Conservation (phyloP, 2,888 invertebrate species). For the Tromatobia lineatoria region DNA sequence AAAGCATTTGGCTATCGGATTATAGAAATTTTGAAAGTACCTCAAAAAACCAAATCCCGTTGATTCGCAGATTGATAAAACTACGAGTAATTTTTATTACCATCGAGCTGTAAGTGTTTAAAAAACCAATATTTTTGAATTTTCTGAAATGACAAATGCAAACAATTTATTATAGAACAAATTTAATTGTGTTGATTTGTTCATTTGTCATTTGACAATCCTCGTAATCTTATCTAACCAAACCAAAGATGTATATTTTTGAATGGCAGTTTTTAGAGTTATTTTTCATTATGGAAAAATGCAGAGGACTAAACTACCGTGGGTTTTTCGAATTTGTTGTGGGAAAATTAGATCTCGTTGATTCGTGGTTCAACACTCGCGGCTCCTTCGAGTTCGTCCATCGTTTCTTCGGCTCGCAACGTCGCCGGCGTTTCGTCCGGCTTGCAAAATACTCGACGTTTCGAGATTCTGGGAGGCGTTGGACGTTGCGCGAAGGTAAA, state of each 20-base stretch:
- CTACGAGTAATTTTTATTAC: background rate
- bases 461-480: constrained; percentile 2
- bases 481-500: constrained; percentile 34
- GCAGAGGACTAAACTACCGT: background rate
- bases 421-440: constrained; percentile 1
- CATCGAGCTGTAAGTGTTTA: background rate
- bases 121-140: background rate
- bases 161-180: background rate
- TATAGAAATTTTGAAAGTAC: background rate
- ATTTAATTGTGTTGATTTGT: background rate
- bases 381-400: constrained; percentile 16
- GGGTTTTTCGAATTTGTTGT: background rate
- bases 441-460: constrained; percentile 17
- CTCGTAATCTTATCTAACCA: too few relatives aligned
- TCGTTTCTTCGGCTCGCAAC: constrained; percentile 3
- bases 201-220: background rate
- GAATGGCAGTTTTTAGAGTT: background rate
- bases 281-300: background rate
- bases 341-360: constrained; percentile 9
- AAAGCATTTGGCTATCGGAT: background rate
- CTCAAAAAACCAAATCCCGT: background rate
- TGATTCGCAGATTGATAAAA: background rate
- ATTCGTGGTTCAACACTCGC: constrained; percentile 20
- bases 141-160: background rate
- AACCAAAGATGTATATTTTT: too few relatives aligned